Evolutionary conservation across 2,888 invertebrate species (phyloP), one percentile per base, ranked within the genome.

Genomic region (Sinelater perroti): DNA sequence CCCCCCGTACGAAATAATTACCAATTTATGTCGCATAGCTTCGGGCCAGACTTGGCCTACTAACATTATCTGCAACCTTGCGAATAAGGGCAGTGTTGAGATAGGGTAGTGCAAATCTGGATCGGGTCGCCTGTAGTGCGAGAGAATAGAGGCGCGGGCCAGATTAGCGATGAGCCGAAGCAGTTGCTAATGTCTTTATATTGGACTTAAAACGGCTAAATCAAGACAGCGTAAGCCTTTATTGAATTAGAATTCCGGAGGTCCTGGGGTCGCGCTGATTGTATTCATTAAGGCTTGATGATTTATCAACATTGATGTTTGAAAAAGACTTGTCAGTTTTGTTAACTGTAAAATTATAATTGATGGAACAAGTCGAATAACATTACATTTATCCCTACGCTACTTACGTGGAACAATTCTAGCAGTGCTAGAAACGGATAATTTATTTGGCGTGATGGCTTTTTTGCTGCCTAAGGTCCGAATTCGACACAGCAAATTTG

Each of bases 1-100:
- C 44, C 44, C 30, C 30, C 30, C 28, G 28, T 45, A 45, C 16
- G 47, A 47, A 47, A 26, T 47, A 47, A 47, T 50, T 50, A 50
- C 30, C 38, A 50, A 50, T 50, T 50, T 50, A 50, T 38, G 38
- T 30, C 30, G 20, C 17, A 17, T 20, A 50, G 14, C 40, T 40
- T 40, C 20, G 30, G 40, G 40, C 50, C 28, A 11, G 40, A 40
- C 40, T 50, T 31, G 14, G 40, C 40, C 40, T 40, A 31, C 30
- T 50, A 30, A 50, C 50, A 20, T 30, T 50, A 18, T 40, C 28
- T 38, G 36, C 36, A 38, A 30, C 50, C 40, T 40, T 50, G 30
- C 50, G 38, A 40, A 24, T 36, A 50, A 38, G 40, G 38, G 36
- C 38, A 50, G 35, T 50, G 28, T 50, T 46, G 31, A 31, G 45